Evolutionary conservation across 2,113 vertebrate species (phyloP), one percentile per base, ranked within the genome.

Genomic region (Phycodurus eques): DNA sequence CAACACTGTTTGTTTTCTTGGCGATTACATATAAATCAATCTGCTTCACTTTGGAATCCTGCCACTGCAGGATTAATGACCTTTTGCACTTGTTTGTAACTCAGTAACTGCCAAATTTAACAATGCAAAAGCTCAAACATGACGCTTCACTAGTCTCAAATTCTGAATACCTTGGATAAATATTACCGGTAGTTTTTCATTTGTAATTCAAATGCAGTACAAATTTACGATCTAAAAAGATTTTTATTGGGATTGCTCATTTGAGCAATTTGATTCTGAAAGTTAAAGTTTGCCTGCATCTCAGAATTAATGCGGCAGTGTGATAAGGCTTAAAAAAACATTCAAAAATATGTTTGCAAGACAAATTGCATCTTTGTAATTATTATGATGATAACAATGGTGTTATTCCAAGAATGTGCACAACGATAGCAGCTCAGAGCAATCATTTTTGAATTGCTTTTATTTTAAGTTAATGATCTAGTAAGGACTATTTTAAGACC

Each of bases 391-490:
- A 59, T 70, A 67, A 74, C 66, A 73, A 83, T 71, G 11, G 9
- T 76, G 46, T 51, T 12, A 56, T 78, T 73, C 11, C 53, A 71
- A 13, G 49, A 44, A 63, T 83, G 63, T 78, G 56, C 73, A 70
- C 71, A 70, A 75, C 72, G 44, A 61, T 70, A 77, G 68, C 53
- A 66, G 59, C 43, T 76, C 53, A 74, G 66, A 46, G 13, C 44
- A 49, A 72, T 64, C 31, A 78, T 62, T 83, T 78, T 87, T 73
- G 8, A 39, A 81, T 66, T 62, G 56, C 82, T 44, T 67, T 57
- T 35, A 31, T 46, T 44, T 92, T 96, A 96, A 97, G 92, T 96
- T 95, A 96, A 96, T 96, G 94, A 93, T 94, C 92, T 94, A 94
- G 90, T 92, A 88, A 93, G 95, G 92, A 94, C 90, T 89, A 83